Base-by-base conservation (phyloP, 2,797 vertebrate genomes). In the Hydrolagus colliei region DNA sequence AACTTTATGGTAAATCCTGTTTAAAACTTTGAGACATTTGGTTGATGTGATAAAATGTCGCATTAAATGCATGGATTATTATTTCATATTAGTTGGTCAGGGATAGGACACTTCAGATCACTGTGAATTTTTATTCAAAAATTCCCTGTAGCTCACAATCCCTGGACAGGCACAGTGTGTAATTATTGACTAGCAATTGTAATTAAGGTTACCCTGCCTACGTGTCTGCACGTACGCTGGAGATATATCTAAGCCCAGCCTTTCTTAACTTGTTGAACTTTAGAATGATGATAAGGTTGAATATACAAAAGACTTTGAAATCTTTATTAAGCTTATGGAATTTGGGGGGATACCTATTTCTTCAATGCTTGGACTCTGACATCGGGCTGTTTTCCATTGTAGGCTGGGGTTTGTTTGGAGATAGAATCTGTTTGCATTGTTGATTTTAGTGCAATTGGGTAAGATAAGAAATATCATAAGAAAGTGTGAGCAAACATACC, bases 181-280 rank as follows among this genome's bases (percentile, higher is more conserved):
- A 74, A 41, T 41, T 35, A 27, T 74, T 41, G 4, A 74, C 32
- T 16, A 2, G 32, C 4, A 16, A 1, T 74, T 74, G 32, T 74
- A 74, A 41, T 35, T 74, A 14, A 35, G 12, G 2, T 5, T 73
- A 20, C 32, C 35, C 9, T 41, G 32, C 32, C 32, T 16, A 16
- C 3, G 41, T 6, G 32, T 18, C 14, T 16, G 35, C 73, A 41
- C 4, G 27, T 16, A 74, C 4, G 18, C 73, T 74, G 32, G 32
- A 41, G 32, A 74, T 35, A 74, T 41, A 74, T 41, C 18, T 22
- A 9, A n/a, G 71, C 18, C 71, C 71, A 72, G 20, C 71, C 32
- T 74, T 74, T 74, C 52, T 77, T 77, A 61, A n/a, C 20, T 61
- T n/a, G 18, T 11, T 75, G 32, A 75, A 75, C 73, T 52, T 77